Percentiles rank a stretch among this genome's conserved stretches.
These are phyloP conservation scores for Ciconia nigra DNA, from an alignment of 2,797 vertebrate genomes.

Conservation along the genomic window DNA sequence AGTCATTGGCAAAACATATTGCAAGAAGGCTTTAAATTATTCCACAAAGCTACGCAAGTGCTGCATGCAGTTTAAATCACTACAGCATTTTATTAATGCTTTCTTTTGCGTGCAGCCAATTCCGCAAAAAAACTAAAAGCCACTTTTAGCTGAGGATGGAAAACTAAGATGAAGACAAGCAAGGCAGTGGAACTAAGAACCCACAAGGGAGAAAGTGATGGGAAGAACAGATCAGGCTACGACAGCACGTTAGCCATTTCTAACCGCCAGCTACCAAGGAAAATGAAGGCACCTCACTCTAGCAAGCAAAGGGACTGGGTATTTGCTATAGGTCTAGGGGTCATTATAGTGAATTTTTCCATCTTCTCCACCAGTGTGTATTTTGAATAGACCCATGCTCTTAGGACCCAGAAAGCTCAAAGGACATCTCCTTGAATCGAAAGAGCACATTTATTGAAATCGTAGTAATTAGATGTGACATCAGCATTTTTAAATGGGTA, in stretches of 20 bases:
- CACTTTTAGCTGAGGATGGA: not conserved
- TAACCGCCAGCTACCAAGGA: not conserved
- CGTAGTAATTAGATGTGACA: not conserved
- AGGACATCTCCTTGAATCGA: not conserved
- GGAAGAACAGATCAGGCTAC: not conserved
- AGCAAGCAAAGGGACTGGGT: not conserved
- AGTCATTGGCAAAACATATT: not conserved
- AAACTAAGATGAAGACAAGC: not conserved
- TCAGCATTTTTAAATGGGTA: not conserved
- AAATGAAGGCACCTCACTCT: not conserved
- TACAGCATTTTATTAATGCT: not conserved
- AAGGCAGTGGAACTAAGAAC: not conserved
- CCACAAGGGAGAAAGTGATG: not conserved
- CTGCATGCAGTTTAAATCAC: not conserved
- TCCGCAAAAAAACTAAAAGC: not conserved
- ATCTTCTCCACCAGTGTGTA: fast-evolving
- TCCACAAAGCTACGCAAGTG: not conserved
- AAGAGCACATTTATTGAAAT: not conserved
- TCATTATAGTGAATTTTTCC: not conserved
- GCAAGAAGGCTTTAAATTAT: not conserved
- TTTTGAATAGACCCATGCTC: not conserved
- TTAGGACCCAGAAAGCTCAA: not conserved
- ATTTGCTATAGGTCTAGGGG: not conserved
- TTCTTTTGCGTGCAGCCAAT: not conserved
- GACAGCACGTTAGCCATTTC: not conserved